phyloP scores from a whole-genome alignment of 2,113 vertebrate genomes.

The Rhinolophus sinicus region DNA sequence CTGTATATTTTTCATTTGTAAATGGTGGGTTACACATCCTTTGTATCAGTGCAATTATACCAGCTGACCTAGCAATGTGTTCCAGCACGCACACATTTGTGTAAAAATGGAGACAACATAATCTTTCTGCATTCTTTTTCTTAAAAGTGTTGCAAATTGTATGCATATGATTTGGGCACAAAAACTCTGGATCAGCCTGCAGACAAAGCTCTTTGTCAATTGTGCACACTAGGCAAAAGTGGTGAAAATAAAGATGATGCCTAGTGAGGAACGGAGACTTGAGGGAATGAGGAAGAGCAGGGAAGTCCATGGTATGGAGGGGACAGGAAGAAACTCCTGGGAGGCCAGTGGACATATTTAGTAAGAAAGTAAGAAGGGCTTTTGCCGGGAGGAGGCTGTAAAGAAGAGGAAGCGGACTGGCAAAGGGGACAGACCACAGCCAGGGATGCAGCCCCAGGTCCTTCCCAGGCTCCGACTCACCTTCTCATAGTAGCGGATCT shows the following conservation, averaged over 20 bases:
- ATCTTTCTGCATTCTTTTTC: not conserved
- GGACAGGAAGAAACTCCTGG: too few species aligned
- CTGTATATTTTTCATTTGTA: not conserved
- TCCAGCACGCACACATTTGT: not conserved
- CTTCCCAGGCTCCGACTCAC: slow-evolving; percentile 79
- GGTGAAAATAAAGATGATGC: not conserved
- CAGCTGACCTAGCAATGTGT: not conserved
- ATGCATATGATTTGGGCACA: not conserved
- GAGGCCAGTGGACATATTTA: not conserved
- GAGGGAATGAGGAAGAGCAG: too few species aligned
- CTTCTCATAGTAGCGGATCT: slow-evolving; percentile 98
- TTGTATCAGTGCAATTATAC: not conserved
- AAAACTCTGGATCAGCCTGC: not conserved
- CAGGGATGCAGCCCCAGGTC: not conserved
- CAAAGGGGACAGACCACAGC: not conserved
- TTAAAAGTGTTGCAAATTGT: not conserved
- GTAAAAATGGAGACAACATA: not conserved
- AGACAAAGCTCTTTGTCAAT: not conserved
- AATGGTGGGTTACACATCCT: not conserved
- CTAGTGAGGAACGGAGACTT: fast-evolving
- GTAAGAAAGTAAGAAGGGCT: not conserved
- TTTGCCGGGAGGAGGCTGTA: not conserved
- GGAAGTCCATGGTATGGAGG: not conserved
- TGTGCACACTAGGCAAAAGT: not conserved
- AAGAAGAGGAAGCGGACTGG: not conserved